Evolutionary conservation across 2,113 vertebrate species (phyloP).

Genomic region (Uria lomvia): DNA sequence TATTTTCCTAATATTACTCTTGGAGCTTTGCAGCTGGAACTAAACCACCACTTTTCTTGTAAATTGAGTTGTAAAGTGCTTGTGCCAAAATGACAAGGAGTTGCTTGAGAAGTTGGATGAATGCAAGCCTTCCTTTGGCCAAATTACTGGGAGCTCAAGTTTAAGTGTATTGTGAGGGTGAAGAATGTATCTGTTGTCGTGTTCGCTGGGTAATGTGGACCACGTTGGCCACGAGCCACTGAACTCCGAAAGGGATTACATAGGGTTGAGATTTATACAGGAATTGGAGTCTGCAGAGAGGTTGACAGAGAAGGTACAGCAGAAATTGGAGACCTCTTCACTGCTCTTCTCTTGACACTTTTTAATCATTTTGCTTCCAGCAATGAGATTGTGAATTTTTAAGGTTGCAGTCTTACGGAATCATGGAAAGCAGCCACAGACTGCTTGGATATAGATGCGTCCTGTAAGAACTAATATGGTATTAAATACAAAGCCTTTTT

Average conservation of each 20-base stretch:
- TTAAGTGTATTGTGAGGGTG: constrained; percentile 27
- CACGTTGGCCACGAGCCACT: constrained; percentile 2
- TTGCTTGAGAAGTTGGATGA: constrained; percentile 49
- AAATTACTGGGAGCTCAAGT: constrained; percentile 24
- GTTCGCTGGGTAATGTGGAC: background rate
- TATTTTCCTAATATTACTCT: constrained; percentile 56
- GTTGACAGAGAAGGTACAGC: constrained; percentile 15
- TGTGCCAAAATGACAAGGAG: constrained; percentile 53
- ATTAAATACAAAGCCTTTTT: background rate
- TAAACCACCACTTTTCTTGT: constrained; percentile 31
- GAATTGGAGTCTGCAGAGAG: background rate
- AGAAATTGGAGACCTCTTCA: constrained; percentile 39
- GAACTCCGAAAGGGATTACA: background rate
- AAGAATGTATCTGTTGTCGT: constrained; percentile 40
- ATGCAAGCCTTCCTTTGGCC: constrained; percentile 41
- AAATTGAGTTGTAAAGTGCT: constrained; percentile 58
- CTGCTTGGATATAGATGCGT: background rate
- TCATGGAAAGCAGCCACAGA: background rate
- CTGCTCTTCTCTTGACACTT: constrained; percentile 2
- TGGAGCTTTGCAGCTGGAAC: constrained; percentile 47
- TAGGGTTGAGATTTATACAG: constrained; percentile 19
- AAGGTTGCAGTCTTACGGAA: background rate
- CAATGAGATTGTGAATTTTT: background rate
- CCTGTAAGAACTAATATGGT: background rate
- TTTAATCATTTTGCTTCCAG: constrained; percentile 22